Evolutionary conservation across 2,888 invertebrate species (phyloP), one percentile per base, ranked within the genome.

Genomic region (Coelopa pilipes): DNA sequence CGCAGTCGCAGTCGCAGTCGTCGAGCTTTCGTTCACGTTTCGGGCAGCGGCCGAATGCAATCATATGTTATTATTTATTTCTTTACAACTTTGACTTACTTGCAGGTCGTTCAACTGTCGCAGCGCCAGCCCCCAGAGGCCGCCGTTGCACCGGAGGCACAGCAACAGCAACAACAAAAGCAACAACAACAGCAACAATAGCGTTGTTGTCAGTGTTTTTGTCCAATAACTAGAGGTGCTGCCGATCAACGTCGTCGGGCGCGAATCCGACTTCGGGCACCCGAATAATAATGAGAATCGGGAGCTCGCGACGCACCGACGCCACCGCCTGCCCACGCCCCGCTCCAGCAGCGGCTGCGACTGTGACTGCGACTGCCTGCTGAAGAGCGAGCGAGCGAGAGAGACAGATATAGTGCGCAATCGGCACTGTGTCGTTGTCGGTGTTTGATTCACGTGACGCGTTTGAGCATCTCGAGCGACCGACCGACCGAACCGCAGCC

Each of bases 61-160:
- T 63, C 46, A 55, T 59, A 7, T 24, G 15, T 50, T 66, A 24
- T 59, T 70, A 57, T 66, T 66, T 72, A 57, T 57, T 66, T 63
- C 49, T 81, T 78, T 80, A 81, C 82, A 86, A 85, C 86, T 86
- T 87, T 87, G 87, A 87, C 87, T 86, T 86, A 86, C 83, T 87
- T 87, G 81, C 81, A 87, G 87, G 86, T 82, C 84, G 80, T 86
- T 87, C 87, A 87, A 86, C 86, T 81, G 80, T 76, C 78, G 72
- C 76, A 73, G 12, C 67, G 50, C 69, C 75, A 60, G 53, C 45
- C 50, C 50, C 65, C 66, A 12, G 57, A 57, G 47, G 57, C 68
- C 49, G n/a, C 46, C 34, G 55, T 9, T 10, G 50, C 21, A n/a
- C 34, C 34, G n/a, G n/a, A n/a, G 60, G 34, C 11, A 47, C 17